Percentiles rank a stretch among this genome's conserved stretches.
phyloP scores from a whole-genome alignment of 35 echinoderm and acorn worm species.

The Patiria miniata region DNA sequence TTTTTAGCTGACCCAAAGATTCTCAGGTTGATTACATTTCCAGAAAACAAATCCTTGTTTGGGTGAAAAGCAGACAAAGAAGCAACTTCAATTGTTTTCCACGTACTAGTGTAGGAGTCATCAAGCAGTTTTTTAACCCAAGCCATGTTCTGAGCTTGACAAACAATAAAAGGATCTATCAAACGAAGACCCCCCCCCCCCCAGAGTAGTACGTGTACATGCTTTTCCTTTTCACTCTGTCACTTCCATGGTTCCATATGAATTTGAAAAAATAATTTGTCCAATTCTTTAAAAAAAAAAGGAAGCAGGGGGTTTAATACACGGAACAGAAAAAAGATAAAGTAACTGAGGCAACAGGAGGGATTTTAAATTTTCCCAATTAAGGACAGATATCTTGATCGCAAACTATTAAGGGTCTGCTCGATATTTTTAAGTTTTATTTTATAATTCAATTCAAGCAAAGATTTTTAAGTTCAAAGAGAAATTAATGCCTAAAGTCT shows the following conservation, averaged over 20 bases:
- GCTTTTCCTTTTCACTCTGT: constrained; percentile 7
- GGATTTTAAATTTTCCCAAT: constrained; percentile 28
- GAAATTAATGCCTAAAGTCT: constrained; percentile 16
- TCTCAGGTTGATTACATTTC: no score
- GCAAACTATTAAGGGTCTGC: neutral
- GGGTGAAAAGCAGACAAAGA: no score
- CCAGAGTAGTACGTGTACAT: neutral
- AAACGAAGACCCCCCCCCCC: constrained; percentile 13
- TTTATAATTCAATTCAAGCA: constrained; percentile 27
- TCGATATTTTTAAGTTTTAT: constrained; percentile 21
- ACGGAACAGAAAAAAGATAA: neutral
- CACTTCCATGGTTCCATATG: constrained; percentile 19
- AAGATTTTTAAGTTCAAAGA: neutral
- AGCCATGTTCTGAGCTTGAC: constrained; percentile 6
- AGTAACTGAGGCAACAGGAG: constrained; percentile 13
- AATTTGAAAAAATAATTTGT: constrained; percentile 22
- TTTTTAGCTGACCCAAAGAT: no score
- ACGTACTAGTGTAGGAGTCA: neutral
- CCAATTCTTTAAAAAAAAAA: neutral
- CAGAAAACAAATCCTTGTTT: no score
- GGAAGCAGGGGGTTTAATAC: constrained; percentile 4
- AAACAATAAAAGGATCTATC: constrained; percentile 12
- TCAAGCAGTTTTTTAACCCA: constrained; percentile 23
- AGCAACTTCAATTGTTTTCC: constrained; percentile 9
- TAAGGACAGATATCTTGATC: constrained; percentile 1